Evolutionary conservation across 2,797 vertebrate genomes (phyloP).

Genomic region (Enoplosus armatus): DNA sequence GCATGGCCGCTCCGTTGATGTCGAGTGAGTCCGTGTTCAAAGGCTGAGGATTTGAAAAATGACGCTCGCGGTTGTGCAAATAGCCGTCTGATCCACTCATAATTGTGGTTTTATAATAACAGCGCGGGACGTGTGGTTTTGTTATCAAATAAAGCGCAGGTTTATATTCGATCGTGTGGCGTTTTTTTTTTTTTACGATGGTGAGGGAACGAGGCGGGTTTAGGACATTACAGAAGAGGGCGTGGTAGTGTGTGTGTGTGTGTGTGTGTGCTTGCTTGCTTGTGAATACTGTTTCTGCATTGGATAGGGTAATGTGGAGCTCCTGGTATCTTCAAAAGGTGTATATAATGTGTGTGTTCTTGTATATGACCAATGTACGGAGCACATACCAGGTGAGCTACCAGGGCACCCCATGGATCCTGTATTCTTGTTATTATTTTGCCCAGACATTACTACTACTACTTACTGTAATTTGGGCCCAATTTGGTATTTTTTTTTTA

Average conservation of each 20-base stretch:
- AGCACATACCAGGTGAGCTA: too few relatives aligned
- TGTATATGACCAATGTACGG: background rate
- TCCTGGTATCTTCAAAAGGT: background rate
- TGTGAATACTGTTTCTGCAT: background rate
- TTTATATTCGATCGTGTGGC: slow-evolving; percentile 20
- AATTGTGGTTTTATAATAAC: slow-evolving; percentile 7
- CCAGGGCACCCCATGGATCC: background rate
- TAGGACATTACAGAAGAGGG: background rate
- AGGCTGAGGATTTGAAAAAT: slow-evolving; percentile 4
- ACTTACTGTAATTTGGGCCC: background rate
- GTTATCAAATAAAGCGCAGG: slow-evolving; percentile 6
- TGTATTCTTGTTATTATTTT: background rate
- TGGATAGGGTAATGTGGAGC: background rate
- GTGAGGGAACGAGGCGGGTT: background rate
- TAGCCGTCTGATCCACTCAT: slow-evolving; percentile 13
- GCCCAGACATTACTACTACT: background rate
- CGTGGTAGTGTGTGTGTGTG: background rate
- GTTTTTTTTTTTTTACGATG: slow-evolving; percentile 8
- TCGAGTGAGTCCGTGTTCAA: background rate
- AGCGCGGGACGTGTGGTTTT: background rate
- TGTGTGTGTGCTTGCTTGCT: background rate
- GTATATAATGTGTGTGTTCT: background rate
- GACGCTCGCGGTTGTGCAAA: background rate
- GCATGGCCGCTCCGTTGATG: background rate
- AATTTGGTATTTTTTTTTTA: background rate